Conservation (phyloP, 2,888 invertebrate species). For the Thumatha senex region DNA sequence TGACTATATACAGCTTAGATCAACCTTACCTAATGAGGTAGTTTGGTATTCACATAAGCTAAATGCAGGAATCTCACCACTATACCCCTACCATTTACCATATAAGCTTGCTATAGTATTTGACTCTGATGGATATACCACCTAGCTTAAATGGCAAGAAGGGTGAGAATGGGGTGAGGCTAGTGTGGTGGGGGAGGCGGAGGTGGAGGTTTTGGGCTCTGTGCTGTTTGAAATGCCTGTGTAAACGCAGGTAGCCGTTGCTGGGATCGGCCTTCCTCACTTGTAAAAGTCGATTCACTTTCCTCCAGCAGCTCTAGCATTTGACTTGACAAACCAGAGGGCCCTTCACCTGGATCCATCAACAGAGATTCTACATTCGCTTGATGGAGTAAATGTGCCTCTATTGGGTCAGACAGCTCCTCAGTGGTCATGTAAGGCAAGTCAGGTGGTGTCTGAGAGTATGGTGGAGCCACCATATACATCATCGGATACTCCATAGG, state of each 20-base stretch:
- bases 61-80: conserved; percentile 65
- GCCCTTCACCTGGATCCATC: conserved; percentile 74
- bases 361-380: conserved; percentile 62
- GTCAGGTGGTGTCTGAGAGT: conserved; percentile 57
- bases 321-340: conserved; percentile 68
- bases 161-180: conserved; percentile 32
- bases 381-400: conserved; percentile 60
- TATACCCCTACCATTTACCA: conserved; percentile 20
- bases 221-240: conserved; percentile 77
- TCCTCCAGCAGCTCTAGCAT: conserved; percentile 68
- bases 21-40: conserved; percentile 81
- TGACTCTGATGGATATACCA: conserved; percentile 1
- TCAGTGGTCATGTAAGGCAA: conserved; percentile 55
- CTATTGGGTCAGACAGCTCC: conserved; percentile 52
- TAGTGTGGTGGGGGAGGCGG: conserved; percentile 75
- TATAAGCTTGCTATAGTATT: conserved; percentile 10
- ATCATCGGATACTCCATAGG: conserved; percentile 66
- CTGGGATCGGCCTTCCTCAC: conserved; percentile 60
- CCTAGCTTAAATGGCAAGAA: conserved; percentile 19
- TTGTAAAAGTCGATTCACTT: conserved; percentile 50
- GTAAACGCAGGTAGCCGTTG: conserved; percentile 73
- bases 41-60: conserved; percentile 69
- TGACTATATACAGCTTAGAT: conserved; percentile 75
- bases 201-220: conserved; percentile 76
- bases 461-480: conserved; percentile 66